Conservation (phyloP, 2,797 vertebrate genomes). For the Borostomias antarcticus region DNA sequence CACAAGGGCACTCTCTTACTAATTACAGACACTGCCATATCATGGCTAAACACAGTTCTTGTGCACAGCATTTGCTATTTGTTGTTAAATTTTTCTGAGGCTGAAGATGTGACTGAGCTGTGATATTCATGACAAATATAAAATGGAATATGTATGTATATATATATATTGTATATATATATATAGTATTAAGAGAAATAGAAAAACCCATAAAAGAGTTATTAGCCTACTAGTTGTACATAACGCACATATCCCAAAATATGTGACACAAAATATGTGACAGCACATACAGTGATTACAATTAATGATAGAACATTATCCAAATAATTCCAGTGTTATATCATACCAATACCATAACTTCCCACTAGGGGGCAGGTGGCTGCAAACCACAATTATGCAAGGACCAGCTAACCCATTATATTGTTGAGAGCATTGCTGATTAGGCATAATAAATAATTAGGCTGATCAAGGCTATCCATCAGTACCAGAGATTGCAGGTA, state of each 20-base stretch:
- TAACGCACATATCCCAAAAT: too few relatives aligned
- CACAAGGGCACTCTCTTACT: background rate
- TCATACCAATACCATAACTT: background rate
- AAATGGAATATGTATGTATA: too few relatives aligned
- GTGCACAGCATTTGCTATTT: too few relatives aligned
- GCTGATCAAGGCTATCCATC: conserved; percentile 25
- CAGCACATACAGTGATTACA: too few relatives aligned
- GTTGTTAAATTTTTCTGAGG: background rate
- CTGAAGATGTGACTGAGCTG: too few relatives aligned
- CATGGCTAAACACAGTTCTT: background rate
- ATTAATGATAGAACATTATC: background rate
- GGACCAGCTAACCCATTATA: conserved; percentile 2
- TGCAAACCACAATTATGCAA: conserved; percentile 17
- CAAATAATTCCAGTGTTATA: background rate
- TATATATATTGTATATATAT: background rate
- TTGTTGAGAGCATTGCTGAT: background rate
- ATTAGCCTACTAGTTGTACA: too few relatives aligned
- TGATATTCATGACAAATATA: too few relatives aligned
- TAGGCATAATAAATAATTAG: conserved; percentile 3
- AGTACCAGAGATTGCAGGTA: conserved; percentile 35
- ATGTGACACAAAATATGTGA: background rate
- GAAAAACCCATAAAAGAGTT: too few relatives aligned
- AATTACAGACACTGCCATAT: background rate
- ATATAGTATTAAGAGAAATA: too few relatives aligned
- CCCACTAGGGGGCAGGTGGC: conserved; percentile 52